phyloP scores from a whole-genome alignment of 64 coral and sea anemone genomes.

The Dendronephthya gigantea region DNA sequence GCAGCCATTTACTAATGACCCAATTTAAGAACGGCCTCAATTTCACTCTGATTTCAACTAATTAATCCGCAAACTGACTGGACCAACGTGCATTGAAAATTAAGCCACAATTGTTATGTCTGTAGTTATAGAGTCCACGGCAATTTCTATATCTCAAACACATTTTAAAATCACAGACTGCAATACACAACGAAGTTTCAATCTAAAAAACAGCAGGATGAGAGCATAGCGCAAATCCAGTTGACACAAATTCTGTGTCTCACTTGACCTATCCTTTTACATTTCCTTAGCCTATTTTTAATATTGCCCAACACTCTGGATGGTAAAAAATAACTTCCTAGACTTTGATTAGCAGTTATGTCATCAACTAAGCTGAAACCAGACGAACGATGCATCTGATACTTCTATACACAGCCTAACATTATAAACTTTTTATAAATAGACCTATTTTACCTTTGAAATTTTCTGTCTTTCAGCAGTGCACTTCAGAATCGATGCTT shows the following conservation, averaged over 20 bases:
- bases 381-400: background rate
- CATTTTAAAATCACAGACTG: background rate
- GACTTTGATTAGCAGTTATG: background rate
- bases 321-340: background rate
- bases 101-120: background rate
- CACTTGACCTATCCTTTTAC: background rate
- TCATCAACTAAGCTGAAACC: background rate
- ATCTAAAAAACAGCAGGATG: background rate
- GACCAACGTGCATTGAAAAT: background rate
- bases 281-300: background rate
- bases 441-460: background rate
- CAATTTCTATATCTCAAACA: background rate
- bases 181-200: background rate
- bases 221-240: background rate
- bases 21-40: too few relatives aligned
- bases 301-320: background rate
- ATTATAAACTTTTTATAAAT: background rate
- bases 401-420: background rate
- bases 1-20: too few relatives aligned
- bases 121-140: background rate
- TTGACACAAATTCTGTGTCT: background rate
- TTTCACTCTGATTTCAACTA: too few relatives aligned
- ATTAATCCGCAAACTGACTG: too few relatives aligned
- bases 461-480: background rate
- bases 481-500: background rate